Base-by-base conservation (phyloP, 2,113 vertebrate genomes). In the Corythoichthys intestinalis region DNA sequence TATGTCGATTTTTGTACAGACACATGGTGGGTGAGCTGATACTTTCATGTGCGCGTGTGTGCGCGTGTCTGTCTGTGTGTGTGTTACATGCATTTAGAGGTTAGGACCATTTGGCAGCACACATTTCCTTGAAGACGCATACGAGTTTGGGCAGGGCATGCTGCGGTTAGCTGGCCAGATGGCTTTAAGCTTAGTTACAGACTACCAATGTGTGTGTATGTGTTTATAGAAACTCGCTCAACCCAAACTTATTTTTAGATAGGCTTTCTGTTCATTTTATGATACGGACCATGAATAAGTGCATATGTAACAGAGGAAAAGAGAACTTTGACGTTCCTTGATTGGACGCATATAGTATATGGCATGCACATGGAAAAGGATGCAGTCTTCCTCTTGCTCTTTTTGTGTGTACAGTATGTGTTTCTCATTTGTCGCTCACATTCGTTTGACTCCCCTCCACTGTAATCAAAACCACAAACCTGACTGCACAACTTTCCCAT, bases 121-220 rank as follows among this genome's bases (percentile, higher is more conserved):
- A 66, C 56, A 57, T 68, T 70, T 66, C 65, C 66, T 66, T 59
- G 59, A 61, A 68, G 73, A 76, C 74, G 65, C 73, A 73, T 13
- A 44, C 65, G 48, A 47, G 76, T 65, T 75, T 82, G 85, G 87
- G 89, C 85, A 82, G 86, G 86, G 86, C 86, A 77, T 67, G 75
- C 70, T 20, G 85, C 56, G 88, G 88, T 90, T 82, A 84, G 81
- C 72, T 39, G 62, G 80, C 88, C 88, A 90, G 84, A 88, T 90
- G 87, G 80, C 85, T 90, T 87, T 85, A 84, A 82, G 84, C 84
- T 88, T 89, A 90, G 84, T 88, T 87, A 88, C 77, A 90, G 85
- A 86, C 76, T 87, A 76, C 69, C 68, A 81, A 73, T 71, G 61
- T 74, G 38, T 59, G 60, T 46, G 66, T 74, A 66, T 74, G 52